phyloP scores from a whole-genome alignment of 92 coral and sea anemone genomes.

The Desmophyllum pertusum region DNA sequence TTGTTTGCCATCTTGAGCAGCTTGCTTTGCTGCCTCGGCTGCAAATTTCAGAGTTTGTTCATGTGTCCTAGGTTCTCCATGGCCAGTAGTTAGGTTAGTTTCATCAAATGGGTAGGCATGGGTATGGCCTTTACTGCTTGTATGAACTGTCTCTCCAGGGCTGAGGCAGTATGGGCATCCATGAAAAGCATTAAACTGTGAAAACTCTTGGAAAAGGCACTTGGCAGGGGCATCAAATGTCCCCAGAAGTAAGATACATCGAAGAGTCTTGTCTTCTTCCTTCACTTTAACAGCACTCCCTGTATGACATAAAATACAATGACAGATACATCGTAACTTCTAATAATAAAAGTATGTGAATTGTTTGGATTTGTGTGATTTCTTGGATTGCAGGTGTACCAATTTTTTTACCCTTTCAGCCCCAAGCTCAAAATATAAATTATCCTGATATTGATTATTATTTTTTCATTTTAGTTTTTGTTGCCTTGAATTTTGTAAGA shows the following conservation, averaged over 20 bases:
- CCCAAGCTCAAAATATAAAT: no score
- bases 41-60: conserved; percentile 57
- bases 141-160: conserved; percentile 56
- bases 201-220: conserved; percentile 59
- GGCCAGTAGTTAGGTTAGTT: conserved; percentile 36
- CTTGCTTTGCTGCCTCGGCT: conserved; percentile 34
- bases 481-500: no score
- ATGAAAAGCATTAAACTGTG: conserved; percentile 58
- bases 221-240: conserved; percentile 72
- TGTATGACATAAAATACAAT: conserved; percentile 1
- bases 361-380: no score
- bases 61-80: conserved; percentile 54
- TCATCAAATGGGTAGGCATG: conserved; percentile 58
- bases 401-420: no score
- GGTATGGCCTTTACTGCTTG: conserved; percentile 56
- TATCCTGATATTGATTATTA: no score
- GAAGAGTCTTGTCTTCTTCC: conserved; percentile 10
- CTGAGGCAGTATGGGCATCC: conserved; percentile 63
- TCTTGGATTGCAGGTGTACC: no score
- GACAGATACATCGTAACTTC: no score
- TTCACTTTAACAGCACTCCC: conserved; percentile 25
- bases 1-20: conserved; percentile 7
- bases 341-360: no score
- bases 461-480: no score
- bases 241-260: conserved; percentile 54